These are phyloP conservation scores for Cossypha dichroa DNA, from an alignment of 2,797 vertebrate genomes.

Conservation along the genomic window DNA sequence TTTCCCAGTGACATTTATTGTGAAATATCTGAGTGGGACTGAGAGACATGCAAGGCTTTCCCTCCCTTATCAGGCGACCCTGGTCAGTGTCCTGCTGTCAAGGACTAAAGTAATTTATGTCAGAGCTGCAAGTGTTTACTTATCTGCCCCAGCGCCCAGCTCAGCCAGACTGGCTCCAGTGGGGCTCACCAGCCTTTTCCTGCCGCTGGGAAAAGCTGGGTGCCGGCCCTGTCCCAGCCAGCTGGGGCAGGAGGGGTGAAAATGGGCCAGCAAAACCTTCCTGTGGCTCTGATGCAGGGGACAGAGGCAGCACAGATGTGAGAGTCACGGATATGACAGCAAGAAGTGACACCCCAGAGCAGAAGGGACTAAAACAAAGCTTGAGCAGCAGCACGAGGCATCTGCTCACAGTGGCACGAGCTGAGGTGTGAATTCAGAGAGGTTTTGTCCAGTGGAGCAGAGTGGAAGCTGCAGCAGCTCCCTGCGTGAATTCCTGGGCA, in stretches of 20 bases:
- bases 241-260: neutral
- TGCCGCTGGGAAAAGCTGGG: conserved; percentile 56
- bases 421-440: neutral
- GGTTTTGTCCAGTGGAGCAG: neutral
- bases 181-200: conserved; percentile 74
- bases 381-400: neutral
- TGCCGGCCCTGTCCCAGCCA: neutral
- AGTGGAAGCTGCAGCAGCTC: neutral
- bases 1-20: conserved; percentile 76
- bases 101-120: conserved; percentile 91
- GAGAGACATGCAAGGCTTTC: conserved; percentile 77
- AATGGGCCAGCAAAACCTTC: neutral
- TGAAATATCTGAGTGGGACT: conserved; percentile 75
- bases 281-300: accelerated
- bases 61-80: conserved; percentile 85
- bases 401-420: accelerated
- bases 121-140: conserved; percentile 86
- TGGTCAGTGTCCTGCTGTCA: conserved; percentile 92
- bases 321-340: neutral
- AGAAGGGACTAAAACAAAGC: neutral
- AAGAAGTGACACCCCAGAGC: neutral
- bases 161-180: conserved; percentile 86
- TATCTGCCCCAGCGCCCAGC: conserved; percentile 84
- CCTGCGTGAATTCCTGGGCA: accelerated
- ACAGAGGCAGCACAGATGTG: accelerated